Evolutionary conservation across 2,888 invertebrate genomes (phyloP).

Genomic region (Drosophila longiperda): DNA sequence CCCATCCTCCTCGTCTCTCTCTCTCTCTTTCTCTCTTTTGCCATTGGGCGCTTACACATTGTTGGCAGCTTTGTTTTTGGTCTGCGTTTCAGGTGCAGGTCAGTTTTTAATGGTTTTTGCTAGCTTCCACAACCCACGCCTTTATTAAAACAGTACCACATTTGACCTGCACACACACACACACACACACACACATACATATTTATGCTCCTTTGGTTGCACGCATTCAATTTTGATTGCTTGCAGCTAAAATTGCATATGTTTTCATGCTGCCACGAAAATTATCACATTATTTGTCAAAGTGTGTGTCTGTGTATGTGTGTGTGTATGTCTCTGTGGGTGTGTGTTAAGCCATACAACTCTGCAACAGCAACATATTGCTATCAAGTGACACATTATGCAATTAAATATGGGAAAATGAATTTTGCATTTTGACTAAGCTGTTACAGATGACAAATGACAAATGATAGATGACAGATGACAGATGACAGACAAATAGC

Average conservation of each 20-base stretch:
- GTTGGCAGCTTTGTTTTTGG: constrained; percentile 32
- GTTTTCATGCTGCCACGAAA: neutral
- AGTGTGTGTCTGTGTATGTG: neutral
- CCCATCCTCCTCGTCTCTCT: neutral
- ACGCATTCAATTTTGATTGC: neutral
- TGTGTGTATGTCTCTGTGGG: neutral
- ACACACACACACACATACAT: neutral
- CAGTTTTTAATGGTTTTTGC: constrained; percentile 74
- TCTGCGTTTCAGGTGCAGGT: constrained; percentile 64
- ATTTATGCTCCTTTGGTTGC: neutral
- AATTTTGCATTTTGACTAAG: neutral
- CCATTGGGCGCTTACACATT: neutral
- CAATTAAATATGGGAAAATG: too few relatives aligned
- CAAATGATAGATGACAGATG: neutral
- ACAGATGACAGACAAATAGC: neutral
- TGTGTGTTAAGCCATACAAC: neutral
- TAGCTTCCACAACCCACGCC: constrained; percentile 66
- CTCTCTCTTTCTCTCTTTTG: neutral
- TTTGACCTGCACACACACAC: constrained; percentile 28
- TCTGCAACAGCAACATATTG: neutral
- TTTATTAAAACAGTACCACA: constrained; percentile 62
- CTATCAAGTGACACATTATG: neutral
- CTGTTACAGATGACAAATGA: neutral
- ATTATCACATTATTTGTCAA: neutral
- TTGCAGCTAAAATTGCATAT: neutral